Base-by-base conservation (phyloP, 2,797 vertebrate genomes). In the Sebastes iracundus region DNA sequence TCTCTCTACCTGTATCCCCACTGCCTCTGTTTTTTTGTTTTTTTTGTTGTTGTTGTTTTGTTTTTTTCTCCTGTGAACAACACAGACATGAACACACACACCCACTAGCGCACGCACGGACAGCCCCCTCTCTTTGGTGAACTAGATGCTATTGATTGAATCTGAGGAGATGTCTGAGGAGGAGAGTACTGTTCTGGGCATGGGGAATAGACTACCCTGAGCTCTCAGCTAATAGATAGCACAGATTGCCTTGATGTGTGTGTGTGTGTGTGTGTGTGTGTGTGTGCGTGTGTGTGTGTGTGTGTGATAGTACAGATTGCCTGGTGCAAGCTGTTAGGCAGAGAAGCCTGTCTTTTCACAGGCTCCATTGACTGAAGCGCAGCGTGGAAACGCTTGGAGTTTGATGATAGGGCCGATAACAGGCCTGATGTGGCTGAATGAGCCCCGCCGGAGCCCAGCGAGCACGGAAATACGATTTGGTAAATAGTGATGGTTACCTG, bases 131-230 rank as follows among this genome's bases (percentile, higher is more conserved):
- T 83, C 75, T 72, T 72, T 69, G 85, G 53, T 81, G 83, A 86
- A 87, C 80, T 67, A 79, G 80, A 82, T 84, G 77, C 90, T 93
- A 93, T 95, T 94, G 94, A 94, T 94, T 94, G 90, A 92, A 94
- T 94, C 90, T 93, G 91, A 92, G 88, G 81, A 89, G 88, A 89
- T 89, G 77, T 90, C 84, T 90, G 90, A 90, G 72, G 87, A 90
- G 87, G 85, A 90, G 90, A 89, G 87, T 66, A 86, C 84, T 92
- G 84, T 87, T 88, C 82, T 74, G 87, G 85, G 87, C 83, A 75
- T 23, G 61, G 85, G 90, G 90, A 91, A 90, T 88, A 90, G 83
- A 88, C 85, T 84, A 72, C 67, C 77, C 85, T 80, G 84, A 85
- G 87, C 82, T 85, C 84, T 82, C 72, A 84, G 87, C 88, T 88